Evolutionary conservation across 2,113 vertebrate species (phyloP).

Genomic region (Gymnarchus niloticus): DNA sequence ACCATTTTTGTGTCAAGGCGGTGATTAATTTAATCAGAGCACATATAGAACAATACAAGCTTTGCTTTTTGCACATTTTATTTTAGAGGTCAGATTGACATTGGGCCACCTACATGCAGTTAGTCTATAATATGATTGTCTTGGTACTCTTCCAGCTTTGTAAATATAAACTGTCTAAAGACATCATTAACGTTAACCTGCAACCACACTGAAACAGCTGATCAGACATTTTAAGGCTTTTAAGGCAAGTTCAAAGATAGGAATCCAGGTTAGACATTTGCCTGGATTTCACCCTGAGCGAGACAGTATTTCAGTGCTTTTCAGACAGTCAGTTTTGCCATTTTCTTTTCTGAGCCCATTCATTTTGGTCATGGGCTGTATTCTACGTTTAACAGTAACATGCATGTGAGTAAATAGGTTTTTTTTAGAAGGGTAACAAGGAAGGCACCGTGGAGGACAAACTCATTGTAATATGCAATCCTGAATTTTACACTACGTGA

Average conservation of each 20-base stretch:
- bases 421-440: background rate
- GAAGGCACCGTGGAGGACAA: background rate
- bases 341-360: background rate
- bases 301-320: background rate
- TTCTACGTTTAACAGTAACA: background rate
- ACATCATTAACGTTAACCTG: background rate
- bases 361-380: background rate
- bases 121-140: no score
- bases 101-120: no score
- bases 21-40: no score
- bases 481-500: background rate
- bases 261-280: background rate
- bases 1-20: no score
- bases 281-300: background rate
- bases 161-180: no score
- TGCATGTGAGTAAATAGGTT: background rate
- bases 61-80: no score
- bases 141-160: no score
- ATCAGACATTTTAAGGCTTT: background rate
- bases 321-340: background rate
- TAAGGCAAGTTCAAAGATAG: background rate
- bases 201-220: background rate
- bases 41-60: no score
- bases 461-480: background rate
- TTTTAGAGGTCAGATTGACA: no score